A percentile compares a stretch with the other conserved stretches of the same genome.
Evolutionary conservation across 2,113 vertebrate species (phyloP).

Genomic region (Clarias batrachus): DNA sequence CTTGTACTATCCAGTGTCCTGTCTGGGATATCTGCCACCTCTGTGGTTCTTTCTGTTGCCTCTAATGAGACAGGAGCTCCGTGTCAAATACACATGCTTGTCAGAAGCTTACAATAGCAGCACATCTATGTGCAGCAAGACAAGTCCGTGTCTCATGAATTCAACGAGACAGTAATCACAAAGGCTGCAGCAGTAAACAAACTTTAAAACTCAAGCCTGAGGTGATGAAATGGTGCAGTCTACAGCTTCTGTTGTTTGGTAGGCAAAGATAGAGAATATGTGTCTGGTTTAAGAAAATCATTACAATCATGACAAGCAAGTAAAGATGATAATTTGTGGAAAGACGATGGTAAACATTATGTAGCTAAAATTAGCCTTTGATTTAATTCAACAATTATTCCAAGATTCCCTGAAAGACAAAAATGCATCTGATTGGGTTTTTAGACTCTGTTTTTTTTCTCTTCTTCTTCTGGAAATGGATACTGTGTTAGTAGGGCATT

Average conservation of each 20-base stretch:
- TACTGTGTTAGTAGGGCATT: constrained; percentile 43
- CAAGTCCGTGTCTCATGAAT: constrained; percentile 40
- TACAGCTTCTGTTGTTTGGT: constrained; percentile 12
- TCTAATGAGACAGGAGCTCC: constrained; percentile 55
- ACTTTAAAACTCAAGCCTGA: constrained; percentile 32
- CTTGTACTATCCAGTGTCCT: constrained; percentile 62
- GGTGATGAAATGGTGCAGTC: constrained; percentile 41
- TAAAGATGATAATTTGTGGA: neutral
- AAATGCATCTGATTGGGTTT: neutral
- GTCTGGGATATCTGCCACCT: constrained; percentile 49
- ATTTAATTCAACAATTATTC: neutral
- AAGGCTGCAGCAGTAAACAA: constrained; percentile 33
- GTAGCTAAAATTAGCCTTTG: neutral
- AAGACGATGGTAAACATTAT: neutral
- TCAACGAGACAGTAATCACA: constrained; percentile 37
- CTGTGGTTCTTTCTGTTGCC: constrained; percentile 41
- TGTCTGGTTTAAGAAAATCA: constrained; percentile 13
- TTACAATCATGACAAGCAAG: neutral
- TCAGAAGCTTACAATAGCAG: constrained; percentile 42
- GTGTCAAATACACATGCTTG: constrained; percentile 54
- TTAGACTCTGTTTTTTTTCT: neutral
- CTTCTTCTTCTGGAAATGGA: constrained; percentile 8
- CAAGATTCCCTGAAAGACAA: neutral
- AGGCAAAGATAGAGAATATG: neutral
- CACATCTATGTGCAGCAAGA: constrained; percentile 28